These are phyloP conservation scores for Monochamus alternatus DNA, from an alignment of 2,888 invertebrate species.

Conservation along the genomic window DNA sequence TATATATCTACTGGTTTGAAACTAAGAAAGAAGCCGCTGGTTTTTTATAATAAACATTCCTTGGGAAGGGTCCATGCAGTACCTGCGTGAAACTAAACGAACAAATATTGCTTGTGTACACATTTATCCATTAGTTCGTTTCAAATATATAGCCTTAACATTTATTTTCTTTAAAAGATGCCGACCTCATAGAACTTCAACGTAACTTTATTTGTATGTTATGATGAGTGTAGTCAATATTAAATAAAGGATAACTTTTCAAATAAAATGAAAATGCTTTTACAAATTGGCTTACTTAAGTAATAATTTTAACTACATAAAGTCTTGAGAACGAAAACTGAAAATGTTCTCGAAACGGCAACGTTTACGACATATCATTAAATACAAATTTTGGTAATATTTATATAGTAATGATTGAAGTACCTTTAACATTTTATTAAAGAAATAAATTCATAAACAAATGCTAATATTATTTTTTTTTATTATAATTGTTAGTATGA, in stretches of 20 bases:
- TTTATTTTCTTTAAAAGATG: conserved; percentile 26
- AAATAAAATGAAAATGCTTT: background rate
- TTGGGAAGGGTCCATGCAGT: conserved; percentile 65
- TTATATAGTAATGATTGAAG: no score
- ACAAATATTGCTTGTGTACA: conserved; percentile 67
- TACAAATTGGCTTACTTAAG: no score
- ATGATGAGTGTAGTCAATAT: background rate
- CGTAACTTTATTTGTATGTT: conserved; percentile 10
- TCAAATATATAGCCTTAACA: conserved; percentile 67
- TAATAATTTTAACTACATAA: no score
- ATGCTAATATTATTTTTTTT: no score
- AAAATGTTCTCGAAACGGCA: no score
- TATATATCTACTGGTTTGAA: no score
- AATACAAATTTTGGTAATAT: no score
- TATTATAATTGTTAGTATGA: no score
- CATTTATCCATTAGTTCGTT: conserved; percentile 60
- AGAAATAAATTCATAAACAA: no score
- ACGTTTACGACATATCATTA: no score
- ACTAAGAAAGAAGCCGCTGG: conserved; percentile 45
- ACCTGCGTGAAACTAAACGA: conserved; percentile 65
- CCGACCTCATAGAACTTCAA: conserved; percentile 7
- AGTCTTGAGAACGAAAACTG: no score
- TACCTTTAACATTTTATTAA: no score
- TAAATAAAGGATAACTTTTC: background rate
- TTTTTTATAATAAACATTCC: conserved; percentile 51